These are phyloP conservation scores for Mya arenaria DNA, from an alignment of 1,140 invertebrate genomes.

Conservation along the genomic window DNA sequence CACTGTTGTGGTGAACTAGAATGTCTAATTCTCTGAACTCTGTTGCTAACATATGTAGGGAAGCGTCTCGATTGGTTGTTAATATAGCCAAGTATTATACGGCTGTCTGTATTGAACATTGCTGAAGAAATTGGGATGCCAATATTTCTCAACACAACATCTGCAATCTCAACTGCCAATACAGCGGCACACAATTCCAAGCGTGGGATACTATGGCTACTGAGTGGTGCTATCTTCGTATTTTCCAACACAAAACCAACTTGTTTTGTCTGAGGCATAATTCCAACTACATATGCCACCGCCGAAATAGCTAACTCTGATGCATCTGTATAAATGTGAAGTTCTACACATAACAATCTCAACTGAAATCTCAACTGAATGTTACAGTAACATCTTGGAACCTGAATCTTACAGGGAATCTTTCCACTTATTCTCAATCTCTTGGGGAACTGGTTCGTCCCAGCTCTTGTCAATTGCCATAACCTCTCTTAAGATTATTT, in stretches of 20 bases:
- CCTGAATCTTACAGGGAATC: neutral
- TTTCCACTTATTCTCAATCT: neutral
- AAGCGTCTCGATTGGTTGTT: constrained; percentile 38
- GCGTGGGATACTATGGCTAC: constrained; percentile 32
- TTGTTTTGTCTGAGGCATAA: neutral
- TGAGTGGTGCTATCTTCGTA: constrained; percentile 1
- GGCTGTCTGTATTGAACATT: constrained; percentile 39
- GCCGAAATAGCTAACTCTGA: constrained; percentile 53
- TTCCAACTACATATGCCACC: constrained; percentile 37
- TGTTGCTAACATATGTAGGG: constrained; percentile 47
- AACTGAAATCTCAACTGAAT: too few species aligned
- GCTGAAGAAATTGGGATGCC: neutral
- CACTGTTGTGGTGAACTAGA: constrained; percentile 28
- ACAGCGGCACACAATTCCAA: constrained; percentile 53
- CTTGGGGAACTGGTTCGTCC: neutral
- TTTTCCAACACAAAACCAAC: constrained; percentile 32
- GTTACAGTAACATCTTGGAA: constrained; percentile 14
- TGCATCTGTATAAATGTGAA: constrained; percentile 60
- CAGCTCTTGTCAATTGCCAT: neutral
- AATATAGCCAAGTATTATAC: constrained; percentile 37
- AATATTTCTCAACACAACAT: neutral
- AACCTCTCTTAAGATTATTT: constrained; percentile 16
- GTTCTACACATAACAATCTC: neutral
- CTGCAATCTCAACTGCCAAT: constrained; percentile 36
- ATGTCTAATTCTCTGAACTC: constrained; percentile 25